Evolutionary conservation across 2,113 vertebrate species (phyloP), one percentile per base, ranked within the genome.

Genomic region (Acanthochromis polyacanthus): DNA sequence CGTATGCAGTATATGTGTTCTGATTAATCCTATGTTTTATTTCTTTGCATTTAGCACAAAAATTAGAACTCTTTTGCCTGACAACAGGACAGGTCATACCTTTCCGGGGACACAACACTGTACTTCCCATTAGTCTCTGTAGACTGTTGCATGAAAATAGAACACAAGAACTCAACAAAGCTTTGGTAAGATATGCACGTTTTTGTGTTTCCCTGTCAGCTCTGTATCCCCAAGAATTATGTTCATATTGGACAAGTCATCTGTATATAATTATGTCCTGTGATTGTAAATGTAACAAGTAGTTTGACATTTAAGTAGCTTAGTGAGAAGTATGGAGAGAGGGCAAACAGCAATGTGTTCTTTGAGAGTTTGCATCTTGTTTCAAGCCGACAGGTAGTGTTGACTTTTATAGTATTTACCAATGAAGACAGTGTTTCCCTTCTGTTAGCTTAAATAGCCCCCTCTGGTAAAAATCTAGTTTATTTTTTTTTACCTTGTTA

Each of bases 221-320:
- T 4, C 40, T 43, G 40, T 15, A 4, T 43, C 40, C 40, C 62
- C n/a, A 63, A 23, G 15, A 28, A 63, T 59, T 56, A 60, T 19
- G 23, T 68, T 80, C n/a, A 66, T 48, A 55, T 55, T 75, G 56
- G 32, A 75, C 38, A 10, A 67, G 43, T 62, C 10, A 56, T 22
- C 51, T 63, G 22, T 6, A 12, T 55, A 14, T 10, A 43, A 4
- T 57, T 56, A 38, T 55, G 19, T 45, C 28, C 50, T 28, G 45
- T 56, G n/a, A 23, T 56, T 1, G 0, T 36, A 46, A 69, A 59
- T 43, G 40, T 8, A 43, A 14, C 40, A 43, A 12, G 40, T 43
- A 43, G 10, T 22, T 43, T 58, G 17, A 16, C 22, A 53, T 62
- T 74, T 46, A 22, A 46, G 10, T 15, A 48, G 17, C 30, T 28